These are phyloP conservation scores for Chlorodrepanis virens DNA, from an alignment of 2,113 vertebrate species.

Conservation along the genomic window DNA sequence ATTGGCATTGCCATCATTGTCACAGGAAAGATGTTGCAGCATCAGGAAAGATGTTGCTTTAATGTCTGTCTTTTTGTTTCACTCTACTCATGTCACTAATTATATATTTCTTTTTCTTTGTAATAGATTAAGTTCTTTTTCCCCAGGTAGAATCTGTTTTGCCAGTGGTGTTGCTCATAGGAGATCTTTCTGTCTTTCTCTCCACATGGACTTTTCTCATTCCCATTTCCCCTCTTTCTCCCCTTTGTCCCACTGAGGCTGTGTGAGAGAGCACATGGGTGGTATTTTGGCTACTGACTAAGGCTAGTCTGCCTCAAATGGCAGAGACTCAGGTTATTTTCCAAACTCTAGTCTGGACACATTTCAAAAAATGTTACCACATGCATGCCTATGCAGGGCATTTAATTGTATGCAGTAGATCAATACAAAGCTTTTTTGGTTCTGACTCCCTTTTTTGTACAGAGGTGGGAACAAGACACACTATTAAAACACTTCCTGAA, in stretches of 20 bases:
- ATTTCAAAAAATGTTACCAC: neutral
- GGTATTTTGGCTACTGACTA: neutral
- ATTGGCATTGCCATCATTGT: rapidly evolving
- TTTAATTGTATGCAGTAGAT: neutral
- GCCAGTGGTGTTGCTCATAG: neutral
- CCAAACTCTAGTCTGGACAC: neutral
- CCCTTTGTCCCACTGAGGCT: rapidly evolving
- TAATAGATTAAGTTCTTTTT: neutral
- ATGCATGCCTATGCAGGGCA: neutral
- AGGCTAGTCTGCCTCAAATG: neutral
- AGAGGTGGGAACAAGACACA: neutral
- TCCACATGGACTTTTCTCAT: neutral
- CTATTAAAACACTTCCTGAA: neutral
- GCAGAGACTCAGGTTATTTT: neutral
- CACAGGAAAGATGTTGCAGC: neutral
- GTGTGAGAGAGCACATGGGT: rapidly evolving
- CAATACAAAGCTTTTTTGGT: neutral
- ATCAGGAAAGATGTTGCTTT: rapidly evolving
- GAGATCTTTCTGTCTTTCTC: neutral
- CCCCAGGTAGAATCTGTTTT: neutral
- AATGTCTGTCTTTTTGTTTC: neutral
- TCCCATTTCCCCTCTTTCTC: neutral
- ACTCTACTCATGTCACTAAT: neutral
- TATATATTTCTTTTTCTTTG: neutral
- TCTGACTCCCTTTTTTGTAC: neutral